These are phyloP conservation scores for Pocillopora meandrina DNA, from an alignment of 92 coral and sea anemone species.

Conservation along the genomic window DNA sequence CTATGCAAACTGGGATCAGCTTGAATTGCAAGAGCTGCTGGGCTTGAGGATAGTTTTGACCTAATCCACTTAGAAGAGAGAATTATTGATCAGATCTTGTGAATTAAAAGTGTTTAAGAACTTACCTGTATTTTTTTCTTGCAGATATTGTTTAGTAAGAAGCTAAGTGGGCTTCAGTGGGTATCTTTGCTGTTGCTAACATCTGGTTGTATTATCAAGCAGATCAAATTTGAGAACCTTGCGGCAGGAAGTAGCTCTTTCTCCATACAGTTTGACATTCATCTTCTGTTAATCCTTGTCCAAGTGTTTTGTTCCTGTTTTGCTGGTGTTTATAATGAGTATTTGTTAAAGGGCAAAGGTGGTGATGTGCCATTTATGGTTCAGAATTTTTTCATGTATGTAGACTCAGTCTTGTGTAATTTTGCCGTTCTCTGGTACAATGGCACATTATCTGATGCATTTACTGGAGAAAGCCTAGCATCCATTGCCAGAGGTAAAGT, in stretches of 20 bases:
- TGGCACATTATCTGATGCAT: slow-evolving; percentile 77
- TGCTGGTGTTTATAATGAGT: slow-evolving; percentile 99
- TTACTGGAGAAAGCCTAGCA: slow-evolving; percentile 71
- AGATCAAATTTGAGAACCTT: slow-evolving; percentile 63
- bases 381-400: slow-evolving; percentile 94
- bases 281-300: slow-evolving; percentile 84
- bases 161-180: slow-evolving; percentile 85
- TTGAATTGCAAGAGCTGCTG: too few species aligned
- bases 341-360: slow-evolving; percentile 90
- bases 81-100: neutral
- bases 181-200: slow-evolving; percentile 86
- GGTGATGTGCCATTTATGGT: slow-evolving; percentile 92
- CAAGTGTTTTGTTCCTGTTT: slow-evolving; percentile 97
- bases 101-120: neutral
- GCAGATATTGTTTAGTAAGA: slow-evolving; percentile 87
- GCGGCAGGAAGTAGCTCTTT: slow-evolving; percentile 57
- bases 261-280: slow-evolving; percentile 67
- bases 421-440: slow-evolving; percentile 67
- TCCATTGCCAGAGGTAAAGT: slow-evolving; percentile 78
- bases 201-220: slow-evolving; percentile 89
- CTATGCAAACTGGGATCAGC: too few species aligned
- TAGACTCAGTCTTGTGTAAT: slow-evolving; percentile 88
- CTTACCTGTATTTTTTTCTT: neutral
- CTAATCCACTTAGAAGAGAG: too few species aligned
- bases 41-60: too few species aligned